Conservation (phyloP, 1,140 invertebrate species). For the Brachionus sp. region DNA sequence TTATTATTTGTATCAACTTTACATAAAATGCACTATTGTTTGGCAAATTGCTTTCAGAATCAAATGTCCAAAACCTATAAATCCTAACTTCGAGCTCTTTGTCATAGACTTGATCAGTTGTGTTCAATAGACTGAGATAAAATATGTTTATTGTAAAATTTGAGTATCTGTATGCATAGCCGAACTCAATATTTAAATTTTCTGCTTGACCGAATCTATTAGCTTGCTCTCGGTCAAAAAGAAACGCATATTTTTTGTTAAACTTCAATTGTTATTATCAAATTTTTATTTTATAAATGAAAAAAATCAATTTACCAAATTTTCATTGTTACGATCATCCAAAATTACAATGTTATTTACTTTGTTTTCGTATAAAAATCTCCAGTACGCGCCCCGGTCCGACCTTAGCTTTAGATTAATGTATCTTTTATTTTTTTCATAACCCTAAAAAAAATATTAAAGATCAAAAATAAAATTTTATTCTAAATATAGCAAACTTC, state of each 20-base stretch:
- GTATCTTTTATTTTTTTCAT: conserved; percentile 25
- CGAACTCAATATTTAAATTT: conserved; percentile 40
- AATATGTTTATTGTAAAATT: conserved; percentile 42
- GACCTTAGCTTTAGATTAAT: neutral
- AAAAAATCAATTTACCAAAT: conserved; percentile 3
- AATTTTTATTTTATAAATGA: neutral
- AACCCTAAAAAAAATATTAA: neutral
- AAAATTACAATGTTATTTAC: conserved; percentile 43
- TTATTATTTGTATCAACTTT: conserved; percentile 31
- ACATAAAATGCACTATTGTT: conserved; percentile 13
- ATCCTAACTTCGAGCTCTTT: conserved; percentile 42
- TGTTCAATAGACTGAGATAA: neutral
- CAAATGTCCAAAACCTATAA: conserved; percentile 37
- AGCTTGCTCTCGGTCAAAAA: neutral
- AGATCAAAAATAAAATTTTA: neutral
- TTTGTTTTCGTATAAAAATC: conserved; percentile 28
- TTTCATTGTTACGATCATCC: conserved; percentile 24
- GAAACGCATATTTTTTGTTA: conserved; percentile 22
- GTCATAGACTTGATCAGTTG: neutral
- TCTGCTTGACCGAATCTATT: neutral
- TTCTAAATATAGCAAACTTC: neutral
- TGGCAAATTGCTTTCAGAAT: conserved; percentile 7
- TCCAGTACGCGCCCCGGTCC: neutral
- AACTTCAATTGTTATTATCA: neutral
- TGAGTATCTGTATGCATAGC: conserved; percentile 27